Percentiles rank a stretch among this genome's conserved stretches.
Evolutionary conservation across 2,888 invertebrate genomes (phyloP).

Genomic region (Melipona beecheii): DNA sequence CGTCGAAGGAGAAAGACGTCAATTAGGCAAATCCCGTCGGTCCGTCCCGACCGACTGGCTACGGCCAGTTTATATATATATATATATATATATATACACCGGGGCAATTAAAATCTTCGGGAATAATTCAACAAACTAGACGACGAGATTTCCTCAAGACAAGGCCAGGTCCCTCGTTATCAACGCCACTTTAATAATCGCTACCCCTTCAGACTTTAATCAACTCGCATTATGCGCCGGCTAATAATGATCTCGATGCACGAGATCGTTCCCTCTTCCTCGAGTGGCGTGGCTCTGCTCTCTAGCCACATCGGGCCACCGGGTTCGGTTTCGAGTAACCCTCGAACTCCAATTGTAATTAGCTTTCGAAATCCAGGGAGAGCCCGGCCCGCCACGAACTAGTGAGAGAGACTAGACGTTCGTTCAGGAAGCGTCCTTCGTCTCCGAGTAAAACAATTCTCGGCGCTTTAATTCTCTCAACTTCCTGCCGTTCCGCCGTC

Average conservation of each 20-base stretch:
- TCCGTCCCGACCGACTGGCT: background rate
- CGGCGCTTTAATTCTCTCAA: constrained; percentile 42
- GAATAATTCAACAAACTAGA: constrained; percentile 41
- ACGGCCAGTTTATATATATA: background rate
- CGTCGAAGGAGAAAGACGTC: background rate
- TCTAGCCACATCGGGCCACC: background rate
- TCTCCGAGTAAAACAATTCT: constrained; percentile 36
- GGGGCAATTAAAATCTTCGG: constrained; percentile 19
- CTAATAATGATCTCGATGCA: constrained; percentile 42
- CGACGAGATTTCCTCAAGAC: constrained; percentile 24
- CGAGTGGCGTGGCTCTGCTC: background rate
- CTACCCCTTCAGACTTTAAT: constrained; percentile 22
- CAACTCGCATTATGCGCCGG: constrained; percentile 38
- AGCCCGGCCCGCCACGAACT: background rate
- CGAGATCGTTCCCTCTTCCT: background rate
- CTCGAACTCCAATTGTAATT: constrained; percentile 42
- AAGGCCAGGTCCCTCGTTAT: constrained; percentile 27
- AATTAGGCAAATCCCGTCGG: constrained; percentile 34
- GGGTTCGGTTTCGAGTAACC: constrained; percentile 36
- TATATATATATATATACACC: too few relatives aligned
- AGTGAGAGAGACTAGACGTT: too few relatives aligned
- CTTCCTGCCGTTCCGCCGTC: constrained; percentile 30
- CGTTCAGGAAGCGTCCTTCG: constrained; percentile 16
- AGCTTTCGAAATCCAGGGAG: constrained; percentile 33
- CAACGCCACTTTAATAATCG: constrained; percentile 31